Evolutionary conservation across 2,888 invertebrate genomes (phyloP).

Genomic region (Tachina lurida): DNA sequence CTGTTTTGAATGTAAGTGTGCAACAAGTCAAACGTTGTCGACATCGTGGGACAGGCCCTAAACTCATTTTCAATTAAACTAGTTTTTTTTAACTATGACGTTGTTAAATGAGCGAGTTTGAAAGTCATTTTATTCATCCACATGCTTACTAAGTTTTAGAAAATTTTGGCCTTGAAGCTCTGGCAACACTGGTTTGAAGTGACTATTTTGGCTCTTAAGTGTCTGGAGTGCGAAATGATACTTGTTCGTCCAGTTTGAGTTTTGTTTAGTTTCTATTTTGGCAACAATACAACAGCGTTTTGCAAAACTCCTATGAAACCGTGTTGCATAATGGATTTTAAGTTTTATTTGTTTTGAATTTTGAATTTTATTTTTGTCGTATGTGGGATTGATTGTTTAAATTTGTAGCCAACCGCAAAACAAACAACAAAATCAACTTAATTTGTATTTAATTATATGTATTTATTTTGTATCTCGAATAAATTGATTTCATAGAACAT

Average conservation of each 20-base stretch:
- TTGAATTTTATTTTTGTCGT: constrained; percentile 20
- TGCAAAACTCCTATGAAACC: constrained; percentile 40
- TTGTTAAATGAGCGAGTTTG: too few relatives aligned
- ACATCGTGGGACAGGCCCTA: too few relatives aligned
- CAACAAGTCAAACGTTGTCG: too few relatives aligned
- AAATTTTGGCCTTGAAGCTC: background rate
- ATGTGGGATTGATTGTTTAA: constrained; percentile 46
- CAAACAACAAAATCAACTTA: constrained; percentile 13
- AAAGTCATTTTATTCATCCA: too few relatives aligned
- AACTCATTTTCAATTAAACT: too few relatives aligned
- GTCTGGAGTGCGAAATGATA: constrained; percentile 27
- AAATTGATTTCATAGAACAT: constrained; percentile 44
- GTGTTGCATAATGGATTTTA: constrained; percentile 60
- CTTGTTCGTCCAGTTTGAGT: constrained; percentile 28
- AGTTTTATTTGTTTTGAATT: constrained; percentile 39
- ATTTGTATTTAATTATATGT: constrained; percentile 46
- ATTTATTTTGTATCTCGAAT: constrained; percentile 28
- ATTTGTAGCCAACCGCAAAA: constrained; percentile 12
- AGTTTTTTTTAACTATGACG: too few relatives aligned
- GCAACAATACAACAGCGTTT: constrained; percentile 42
- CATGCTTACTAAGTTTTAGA: too few relatives aligned
- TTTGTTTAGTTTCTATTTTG: constrained; percentile 37
- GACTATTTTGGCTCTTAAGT: constrained; percentile 11
- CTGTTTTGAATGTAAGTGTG: too few relatives aligned
- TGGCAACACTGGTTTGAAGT: background rate